These are phyloP conservation scores for Tenrec ecaudatus DNA, from an alignment of 2,113 vertebrate genomes.

Conservation along the genomic window DNA sequence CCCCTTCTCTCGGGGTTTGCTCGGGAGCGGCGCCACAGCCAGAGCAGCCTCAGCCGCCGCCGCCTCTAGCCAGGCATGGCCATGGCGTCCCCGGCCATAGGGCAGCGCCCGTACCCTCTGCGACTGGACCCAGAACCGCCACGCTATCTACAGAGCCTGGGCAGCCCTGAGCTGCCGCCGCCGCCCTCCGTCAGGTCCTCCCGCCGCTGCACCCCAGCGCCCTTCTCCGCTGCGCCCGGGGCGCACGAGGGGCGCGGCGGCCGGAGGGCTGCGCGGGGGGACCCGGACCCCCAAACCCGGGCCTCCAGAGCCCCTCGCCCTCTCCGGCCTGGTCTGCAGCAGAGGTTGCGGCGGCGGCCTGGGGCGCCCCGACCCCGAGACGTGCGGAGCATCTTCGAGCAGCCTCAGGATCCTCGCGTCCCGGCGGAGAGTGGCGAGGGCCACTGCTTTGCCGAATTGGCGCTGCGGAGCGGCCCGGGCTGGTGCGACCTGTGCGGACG, in stretches of 20 bases:
- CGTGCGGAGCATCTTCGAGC: slow-evolving; percentile 93
- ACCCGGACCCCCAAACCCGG: slow-evolving; percentile 37
- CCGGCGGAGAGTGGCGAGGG: slow-evolving; percentile 89
- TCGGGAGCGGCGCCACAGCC: background rate
- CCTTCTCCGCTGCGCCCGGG: slow-evolving; percentile 57
- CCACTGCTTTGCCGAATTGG: slow-evolving; percentile 87
- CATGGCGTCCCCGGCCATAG: slow-evolving; percentile 91
- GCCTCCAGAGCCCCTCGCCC: slow-evolving; percentile 62
- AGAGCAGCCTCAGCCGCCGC: background rate
- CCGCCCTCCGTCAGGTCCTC: slow-evolving; percentile 37
- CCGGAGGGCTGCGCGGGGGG: slow-evolving; percentile 27
- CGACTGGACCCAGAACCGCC: slow-evolving; percentile 86
- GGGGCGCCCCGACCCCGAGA: slow-evolving; percentile 86
- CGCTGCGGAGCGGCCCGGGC: slow-evolving; percentile 82
- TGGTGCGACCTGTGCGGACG: slow-evolving; percentile 94
- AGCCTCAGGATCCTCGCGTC: slow-evolving; percentile 87
- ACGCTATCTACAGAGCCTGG: slow-evolving; percentile 83
- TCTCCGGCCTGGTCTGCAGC: slow-evolving; percentile 77
- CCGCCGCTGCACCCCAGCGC: slow-evolving; percentile 58
- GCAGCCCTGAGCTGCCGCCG: slow-evolving; percentile 69
- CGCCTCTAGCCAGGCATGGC: slow-evolving; percentile 29
- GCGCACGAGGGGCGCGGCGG: slow-evolving; percentile 47
- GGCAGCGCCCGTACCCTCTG: slow-evolving; percentile 86
- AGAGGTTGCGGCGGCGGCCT: slow-evolving; percentile 78
- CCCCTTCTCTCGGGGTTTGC: slow-evolving; percentile 51